Base-by-base conservation (phyloP, 2,797 vertebrate genomes). In the Pteropus rufus region DNA sequence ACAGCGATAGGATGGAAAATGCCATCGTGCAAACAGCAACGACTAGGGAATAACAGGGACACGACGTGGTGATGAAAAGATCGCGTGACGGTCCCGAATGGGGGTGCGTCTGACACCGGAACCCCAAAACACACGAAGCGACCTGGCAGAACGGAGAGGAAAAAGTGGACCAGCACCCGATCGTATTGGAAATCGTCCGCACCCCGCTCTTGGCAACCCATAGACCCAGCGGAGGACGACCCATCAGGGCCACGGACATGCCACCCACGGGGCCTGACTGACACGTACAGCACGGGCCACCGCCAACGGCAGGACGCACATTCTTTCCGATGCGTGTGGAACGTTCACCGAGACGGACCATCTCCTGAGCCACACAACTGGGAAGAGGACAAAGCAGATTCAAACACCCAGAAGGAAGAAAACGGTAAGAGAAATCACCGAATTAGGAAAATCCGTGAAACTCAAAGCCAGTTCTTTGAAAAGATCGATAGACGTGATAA, bases 191-290 rank as follows among this genome's bases (percentile, higher is more conserved):
- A 81, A 70, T 36, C 1, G 4, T 31, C 46, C n/a, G 29, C 18
- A 3, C 39, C 5, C 23, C 21, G 15, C 15, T 10, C 73, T 10
- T 0, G 4, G 46, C 5, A 2, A 23, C 18, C 3, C 15, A n/a
- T 0, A 14, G 41, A 60, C 12, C 49, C 5, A 2, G 56, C 0
- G 31, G 15, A 54, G 26, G 3, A 15, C 9, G 44, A 10, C 7
- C 31, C 39, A 24, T 36, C 31, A n/a, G 19, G 24, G 76, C 15
- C 39, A 7, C 1, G 21, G 60, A 34, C 4, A 2, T 46, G 46
- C 46, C 46, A 4, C 44, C 46, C 46, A 2, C 46, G 46, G 46
- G 46, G 3, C 46, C 46, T 46, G 46, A 46, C 44, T 11, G 73
- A 36, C 44, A 36, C 60, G 21, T 18, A n/a, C 1, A 41, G 46